Conservation (phyloP, 2,888 invertebrate genomes). For the Protonemura montana region DNA sequence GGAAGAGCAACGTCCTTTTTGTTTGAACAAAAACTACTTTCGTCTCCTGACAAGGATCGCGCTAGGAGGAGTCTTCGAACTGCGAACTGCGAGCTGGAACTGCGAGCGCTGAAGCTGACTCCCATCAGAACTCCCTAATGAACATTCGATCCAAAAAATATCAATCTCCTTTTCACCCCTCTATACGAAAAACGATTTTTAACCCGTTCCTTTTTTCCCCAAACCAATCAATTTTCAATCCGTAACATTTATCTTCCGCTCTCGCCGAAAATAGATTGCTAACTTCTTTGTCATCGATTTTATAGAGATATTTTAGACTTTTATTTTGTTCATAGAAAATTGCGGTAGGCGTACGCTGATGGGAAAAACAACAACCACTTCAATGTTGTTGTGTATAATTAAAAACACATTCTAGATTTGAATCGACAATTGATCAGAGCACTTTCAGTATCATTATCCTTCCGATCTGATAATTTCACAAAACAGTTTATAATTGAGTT, state of each 20-base stretch:
- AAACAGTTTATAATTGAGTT: too few relatives aligned
- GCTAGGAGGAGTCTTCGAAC: neutral
- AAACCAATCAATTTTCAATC: slow-evolving; percentile 34
- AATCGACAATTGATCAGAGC: too few relatives aligned
- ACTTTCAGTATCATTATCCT: too few relatives aligned
- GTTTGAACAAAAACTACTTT: slow-evolving; percentile 31
- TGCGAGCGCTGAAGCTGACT: neutral
- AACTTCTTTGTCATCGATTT: slow-evolving; percentile 32
- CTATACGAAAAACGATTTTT: slow-evolving; percentile 34
- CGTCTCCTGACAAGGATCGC: neutral
- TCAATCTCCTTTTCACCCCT: slow-evolving; percentile 32
- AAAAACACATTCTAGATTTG: too few relatives aligned
- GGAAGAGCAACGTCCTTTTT: slow-evolving; percentile 31
- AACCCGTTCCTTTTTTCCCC: slow-evolving; percentile 31
- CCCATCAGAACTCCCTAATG: slow-evolving; percentile 31
- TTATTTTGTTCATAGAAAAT: neutral
- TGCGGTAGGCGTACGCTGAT: too few relatives aligned
- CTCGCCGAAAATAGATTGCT: slow-evolving; percentile 25
- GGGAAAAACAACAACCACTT: too few relatives aligned
- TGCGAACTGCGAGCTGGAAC: neutral
- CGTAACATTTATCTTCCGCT: slow-evolving; percentile 27
- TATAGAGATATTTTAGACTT: slow-evolving; percentile 18
- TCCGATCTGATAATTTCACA: too few relatives aligned
- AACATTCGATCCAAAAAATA: slow-evolving; percentile 30
- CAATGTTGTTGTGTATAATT: too few relatives aligned